Conservation (phyloP, 2,113 vertebrate genomes). For the Hypomesus transpacificus region DNA sequence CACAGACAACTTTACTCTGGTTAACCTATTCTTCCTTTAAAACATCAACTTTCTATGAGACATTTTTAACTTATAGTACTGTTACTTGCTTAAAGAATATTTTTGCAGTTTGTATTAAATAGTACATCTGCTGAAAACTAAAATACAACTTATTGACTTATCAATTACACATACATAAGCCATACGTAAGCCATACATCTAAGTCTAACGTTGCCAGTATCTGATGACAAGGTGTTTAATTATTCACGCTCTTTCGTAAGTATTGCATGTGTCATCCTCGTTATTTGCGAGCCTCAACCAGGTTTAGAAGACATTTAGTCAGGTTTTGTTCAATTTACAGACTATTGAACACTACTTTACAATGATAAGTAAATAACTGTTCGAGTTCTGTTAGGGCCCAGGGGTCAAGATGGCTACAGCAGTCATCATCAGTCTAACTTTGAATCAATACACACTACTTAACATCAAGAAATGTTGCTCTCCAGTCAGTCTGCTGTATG, state of each 20-base stretch:
- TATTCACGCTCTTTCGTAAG: slow-evolving; percentile 60
- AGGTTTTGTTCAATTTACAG: neutral
- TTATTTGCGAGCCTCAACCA: neutral
- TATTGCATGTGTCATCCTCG: slow-evolving; percentile 56
- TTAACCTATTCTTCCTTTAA: no score
- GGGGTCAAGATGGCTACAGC: no score
- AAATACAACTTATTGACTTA: slow-evolving; percentile 59
- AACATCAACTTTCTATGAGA: no score
- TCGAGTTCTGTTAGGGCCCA: no score
- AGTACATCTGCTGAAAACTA: slow-evolving; percentile 23
- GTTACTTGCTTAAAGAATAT: slow-evolving; percentile 27
- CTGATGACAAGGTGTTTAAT: slow-evolving; percentile 64
- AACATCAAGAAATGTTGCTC: no score
- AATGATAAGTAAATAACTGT: neutral
- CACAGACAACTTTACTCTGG: no score
- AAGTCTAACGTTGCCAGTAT: slow-evolving; percentile 70
- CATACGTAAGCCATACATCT: slow-evolving; percentile 60
- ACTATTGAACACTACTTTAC: neutral
- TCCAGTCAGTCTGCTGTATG: no score
- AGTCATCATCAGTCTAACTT: neutral
- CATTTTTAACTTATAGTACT: slow-evolving; percentile 4
- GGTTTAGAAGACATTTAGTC: neutral
- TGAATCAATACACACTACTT: neutral
- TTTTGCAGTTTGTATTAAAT: slow-evolving; percentile 40
- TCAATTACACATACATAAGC: slow-evolving; percentile 65